Conservation (phyloP, 2,797 vertebrate species). For the Enteromius anoplus region DNA sequence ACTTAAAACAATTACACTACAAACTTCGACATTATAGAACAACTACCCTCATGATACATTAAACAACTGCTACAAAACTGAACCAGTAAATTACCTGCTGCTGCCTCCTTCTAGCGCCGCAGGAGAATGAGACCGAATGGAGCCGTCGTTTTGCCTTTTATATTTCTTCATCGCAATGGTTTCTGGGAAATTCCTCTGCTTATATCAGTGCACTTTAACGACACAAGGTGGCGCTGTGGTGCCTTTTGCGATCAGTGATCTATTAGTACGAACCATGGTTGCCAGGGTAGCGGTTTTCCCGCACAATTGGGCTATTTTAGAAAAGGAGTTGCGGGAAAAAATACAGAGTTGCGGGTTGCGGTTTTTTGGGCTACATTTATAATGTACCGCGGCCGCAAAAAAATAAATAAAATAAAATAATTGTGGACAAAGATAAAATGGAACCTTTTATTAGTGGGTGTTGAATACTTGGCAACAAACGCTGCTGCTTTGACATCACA, state of each 20-base stretch:
- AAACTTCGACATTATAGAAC: fast-evolving
- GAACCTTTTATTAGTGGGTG: neutral
- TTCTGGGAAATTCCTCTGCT: slow-evolving; percentile 56
- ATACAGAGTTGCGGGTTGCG: neutral
- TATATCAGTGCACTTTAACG: neutral
- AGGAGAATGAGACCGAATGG: slow-evolving; percentile 36
- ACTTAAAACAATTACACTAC: fast-evolving
- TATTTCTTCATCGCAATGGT: slow-evolving; percentile 50
- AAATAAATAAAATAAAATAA: neutral
- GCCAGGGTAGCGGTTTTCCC: no score
- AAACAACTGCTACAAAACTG: fast-evolving
- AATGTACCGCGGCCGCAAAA: neutral
- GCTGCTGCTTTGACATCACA: neutral
- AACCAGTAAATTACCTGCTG: fast-evolving
- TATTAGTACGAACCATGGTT: no score
- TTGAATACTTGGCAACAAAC: neutral
- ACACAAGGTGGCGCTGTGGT: slow-evolving; percentile 6
- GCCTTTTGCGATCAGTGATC: no score
- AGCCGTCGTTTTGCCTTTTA: slow-evolving; percentile 23
- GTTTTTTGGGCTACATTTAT: neutral
- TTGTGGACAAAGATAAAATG: neutral
- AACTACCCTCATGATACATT: neutral
- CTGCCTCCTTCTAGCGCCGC: fast-evolving
- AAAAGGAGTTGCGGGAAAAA: neutral
- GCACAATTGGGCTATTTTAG: neutral